A percentile compares a stretch with the other conserved stretches of the same genome.
phyloP scores from a whole-genome alignment of 2,797 vertebrate genomes.

The Trematomus bernacchii region DNA sequence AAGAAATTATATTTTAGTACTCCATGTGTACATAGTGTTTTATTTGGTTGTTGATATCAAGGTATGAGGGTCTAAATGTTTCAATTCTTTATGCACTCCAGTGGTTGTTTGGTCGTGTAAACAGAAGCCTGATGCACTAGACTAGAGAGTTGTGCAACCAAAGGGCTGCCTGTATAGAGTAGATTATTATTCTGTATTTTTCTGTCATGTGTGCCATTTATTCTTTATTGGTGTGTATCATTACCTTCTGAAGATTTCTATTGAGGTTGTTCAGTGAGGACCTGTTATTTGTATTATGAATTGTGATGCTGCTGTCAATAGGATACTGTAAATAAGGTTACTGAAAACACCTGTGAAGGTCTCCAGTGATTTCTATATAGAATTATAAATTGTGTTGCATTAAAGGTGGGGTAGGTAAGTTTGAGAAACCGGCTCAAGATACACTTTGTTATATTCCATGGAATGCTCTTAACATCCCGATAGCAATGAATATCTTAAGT shows the following conservation, averaged over 20 bases:
- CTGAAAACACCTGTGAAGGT: conserved; percentile 9
- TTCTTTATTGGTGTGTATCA: conserved; percentile 37
- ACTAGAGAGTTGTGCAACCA: conserved; percentile 33
- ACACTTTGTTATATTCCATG: too few relatives aligned
- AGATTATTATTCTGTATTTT: conserved; percentile 29
- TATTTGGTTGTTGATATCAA: conserved; percentile 25
- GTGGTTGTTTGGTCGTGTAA: conserved; percentile 41
- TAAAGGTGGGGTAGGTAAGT: too few relatives aligned
- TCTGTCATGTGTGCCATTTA: conserved; percentile 42
- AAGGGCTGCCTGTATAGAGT: not conserved
- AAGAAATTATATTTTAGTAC: conserved; percentile 43
- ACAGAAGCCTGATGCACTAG: conserved; percentile 13
- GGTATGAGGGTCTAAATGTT: conserved; percentile 49
- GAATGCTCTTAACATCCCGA: too few relatives aligned
- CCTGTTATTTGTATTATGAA: conserved; percentile 55
- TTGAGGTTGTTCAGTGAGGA: conserved; percentile 43
- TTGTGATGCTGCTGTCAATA: conserved; percentile 39
- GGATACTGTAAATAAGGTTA: conserved; percentile 46
- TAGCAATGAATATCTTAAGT: too few relatives aligned
- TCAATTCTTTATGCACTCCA: conserved; percentile 56
- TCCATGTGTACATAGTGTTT: conserved; percentile 54
- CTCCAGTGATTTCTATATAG: not conserved
- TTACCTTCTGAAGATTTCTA: conserved; percentile 44
- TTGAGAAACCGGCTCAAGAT: too few relatives aligned
- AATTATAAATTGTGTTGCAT: not conserved